Conservation (phyloP, 2,888 invertebrate genomes). For the Tortricodes alternella region DNA sequence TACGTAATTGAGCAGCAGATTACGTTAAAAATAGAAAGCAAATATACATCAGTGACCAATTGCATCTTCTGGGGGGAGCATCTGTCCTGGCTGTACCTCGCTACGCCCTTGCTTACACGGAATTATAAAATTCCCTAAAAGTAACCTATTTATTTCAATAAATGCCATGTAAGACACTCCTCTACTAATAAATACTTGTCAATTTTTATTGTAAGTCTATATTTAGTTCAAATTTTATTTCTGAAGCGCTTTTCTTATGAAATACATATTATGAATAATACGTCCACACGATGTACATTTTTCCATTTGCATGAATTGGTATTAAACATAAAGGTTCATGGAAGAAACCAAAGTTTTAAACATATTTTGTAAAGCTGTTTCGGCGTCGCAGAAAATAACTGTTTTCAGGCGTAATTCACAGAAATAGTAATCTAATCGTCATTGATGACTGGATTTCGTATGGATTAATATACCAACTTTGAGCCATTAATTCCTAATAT, state of each 20-base stretch:
- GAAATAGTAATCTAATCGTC: too few species aligned
- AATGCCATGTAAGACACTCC: neutral
- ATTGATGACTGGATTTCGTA: too few species aligned
- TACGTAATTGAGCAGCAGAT: too few species aligned
- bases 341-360: conserved; percentile 2
- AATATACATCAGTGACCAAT: too few species aligned
- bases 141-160: neutral
- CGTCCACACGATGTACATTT: neutral
- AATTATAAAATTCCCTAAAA: too few species aligned
- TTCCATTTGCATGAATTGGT: neutral
- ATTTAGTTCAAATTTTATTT: conserved; percentile 7
- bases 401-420: too few species aligned
- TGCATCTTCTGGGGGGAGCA: too few species aligned
- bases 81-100: too few species aligned
- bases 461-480: too few species aligned
- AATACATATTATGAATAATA: conserved; percentile 7
- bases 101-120: too few species aligned
- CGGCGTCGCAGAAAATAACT: too few species aligned
- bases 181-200: conserved; percentile 21
- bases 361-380: neutral
- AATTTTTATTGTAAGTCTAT: conserved; percentile 22
- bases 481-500: neutral
- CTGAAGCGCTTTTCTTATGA: conserved; percentile 26
- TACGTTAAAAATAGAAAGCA: too few species aligned
- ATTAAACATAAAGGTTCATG: conserved; percentile 8